These are phyloP conservation scores for Microtus montanus DNA, from an alignment of 2,113 vertebrate genomes.

Conservation along the genomic window DNA sequence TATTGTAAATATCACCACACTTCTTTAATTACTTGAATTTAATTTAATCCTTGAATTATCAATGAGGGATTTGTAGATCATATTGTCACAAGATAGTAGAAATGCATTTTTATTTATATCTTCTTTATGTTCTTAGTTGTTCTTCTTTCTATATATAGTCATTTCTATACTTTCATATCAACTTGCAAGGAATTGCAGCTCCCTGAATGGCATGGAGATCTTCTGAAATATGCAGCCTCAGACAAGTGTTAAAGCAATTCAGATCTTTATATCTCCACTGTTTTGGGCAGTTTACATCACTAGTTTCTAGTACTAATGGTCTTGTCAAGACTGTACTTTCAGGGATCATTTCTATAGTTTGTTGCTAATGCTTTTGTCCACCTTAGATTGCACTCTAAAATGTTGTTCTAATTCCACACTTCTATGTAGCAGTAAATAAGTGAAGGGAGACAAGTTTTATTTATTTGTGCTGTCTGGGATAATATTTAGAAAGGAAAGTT, in stretches of 20 bases:
- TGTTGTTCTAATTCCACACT: background rate
- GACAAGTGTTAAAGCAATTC: background rate
- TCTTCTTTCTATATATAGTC: constrained; percentile 21
- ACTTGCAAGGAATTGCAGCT: constrained; percentile 16
- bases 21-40: background rate
- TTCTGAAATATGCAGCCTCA: background rate
- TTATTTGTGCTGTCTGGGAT: background rate
- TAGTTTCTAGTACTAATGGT: background rate
- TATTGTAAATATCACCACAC: background rate
- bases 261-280: background rate
- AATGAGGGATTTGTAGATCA: background rate
- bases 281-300: background rate
- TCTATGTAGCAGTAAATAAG: background rate
- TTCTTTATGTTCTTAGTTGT: background rate
- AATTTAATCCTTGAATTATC: background rate
- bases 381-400: background rate
- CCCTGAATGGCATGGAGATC: background rate
- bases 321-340: no score
- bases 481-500: background rate
- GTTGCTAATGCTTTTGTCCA: background rate
- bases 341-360: no score
- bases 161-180: background rate
- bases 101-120: background rate
- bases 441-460: background rate
- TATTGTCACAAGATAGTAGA: background rate